Conservation (phyloP, 2,797 vertebrate genomes). For the Pseudomugil gertrudae region DNA sequence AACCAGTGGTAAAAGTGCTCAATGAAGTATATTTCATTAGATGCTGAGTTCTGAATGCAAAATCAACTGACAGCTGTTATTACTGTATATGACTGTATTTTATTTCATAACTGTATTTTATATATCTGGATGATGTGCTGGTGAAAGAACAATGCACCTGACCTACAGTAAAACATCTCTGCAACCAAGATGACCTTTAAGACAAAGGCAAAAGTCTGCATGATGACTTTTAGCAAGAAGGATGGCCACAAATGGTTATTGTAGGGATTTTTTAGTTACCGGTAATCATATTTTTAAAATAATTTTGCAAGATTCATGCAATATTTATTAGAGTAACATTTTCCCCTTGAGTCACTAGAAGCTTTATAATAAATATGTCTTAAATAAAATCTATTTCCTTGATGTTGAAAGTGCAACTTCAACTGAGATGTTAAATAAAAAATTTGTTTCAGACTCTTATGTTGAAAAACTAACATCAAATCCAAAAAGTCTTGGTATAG, state of each 20-base stretch:
- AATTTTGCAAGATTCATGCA: background rate
- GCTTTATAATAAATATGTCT: background rate
- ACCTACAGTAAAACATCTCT: slow-evolving; percentile 35
- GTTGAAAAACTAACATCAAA: too few species aligned
- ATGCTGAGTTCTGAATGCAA: slow-evolving; percentile 44
- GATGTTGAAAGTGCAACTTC: background rate
- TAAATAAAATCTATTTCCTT: background rate
- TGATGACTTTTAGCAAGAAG: slow-evolving; percentile 9
- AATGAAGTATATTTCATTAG: slow-evolving; percentile 65
- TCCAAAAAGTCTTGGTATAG: too few species aligned
- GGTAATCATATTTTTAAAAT: background rate
- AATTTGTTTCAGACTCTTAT: too few species aligned
- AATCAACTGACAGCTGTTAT: slow-evolving; percentile 36
- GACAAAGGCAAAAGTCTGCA: slow-evolving; percentile 23
- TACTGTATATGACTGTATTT: slow-evolving; percentile 38
- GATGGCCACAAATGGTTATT: slow-evolving; percentile 6
- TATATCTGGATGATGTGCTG: slow-evolving; percentile 27
- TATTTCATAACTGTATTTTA: slow-evolving; percentile 24
- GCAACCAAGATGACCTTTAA: slow-evolving; percentile 38
- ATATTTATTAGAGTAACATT: background rate
- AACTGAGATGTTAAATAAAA: background rate
- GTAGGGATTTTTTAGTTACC: background rate
- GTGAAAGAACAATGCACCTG: slow-evolving; percentile 30
- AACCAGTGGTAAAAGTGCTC: slow-evolving; percentile 69
- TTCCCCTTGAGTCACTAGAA: background rate